Conservation (phyloP, 2,888 invertebrate genomes). For the Coronaproctus castanopsis region DNA sequence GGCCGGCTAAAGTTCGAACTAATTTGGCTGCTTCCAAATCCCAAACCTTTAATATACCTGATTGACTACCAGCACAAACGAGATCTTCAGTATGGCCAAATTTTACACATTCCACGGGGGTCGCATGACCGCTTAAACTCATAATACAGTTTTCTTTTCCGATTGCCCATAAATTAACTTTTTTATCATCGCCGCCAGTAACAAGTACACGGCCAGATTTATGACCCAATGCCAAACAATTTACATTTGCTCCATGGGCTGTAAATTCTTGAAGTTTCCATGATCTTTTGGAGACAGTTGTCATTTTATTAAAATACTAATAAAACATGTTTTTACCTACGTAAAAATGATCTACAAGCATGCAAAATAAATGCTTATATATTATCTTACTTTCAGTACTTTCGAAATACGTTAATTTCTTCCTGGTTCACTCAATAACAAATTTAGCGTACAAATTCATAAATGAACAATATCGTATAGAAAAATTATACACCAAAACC, state of each 20-base stretch:
- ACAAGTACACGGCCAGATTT: constrained; percentile 78
- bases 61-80: constrained; percentile 83
- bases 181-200: constrained; percentile 90
- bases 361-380: too few relatives aligned
- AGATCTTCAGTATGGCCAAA: constrained; percentile 88
- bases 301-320: constrained; percentile 5
- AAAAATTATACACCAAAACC: too few relatives aligned
- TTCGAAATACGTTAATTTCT: too few relatives aligned
- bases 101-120: constrained; percentile 81
- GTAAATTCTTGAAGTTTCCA: constrained; percentile 44
- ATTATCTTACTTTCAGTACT: too few relatives aligned
- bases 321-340: too few relatives aligned
- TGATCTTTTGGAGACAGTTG: constrained; percentile 7
- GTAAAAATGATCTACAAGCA: too few relatives aligned
- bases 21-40: constrained; percentile 85
- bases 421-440: too few relatives aligned
- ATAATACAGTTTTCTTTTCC: constrained; percentile 88
- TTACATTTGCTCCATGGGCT: constrained; percentile 67
- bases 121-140: constrained; percentile 85
- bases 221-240: constrained; percentile 71
- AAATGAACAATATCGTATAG: too few relatives aligned
- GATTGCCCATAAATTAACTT: constrained; percentile 92
- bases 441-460: too few relatives aligned
- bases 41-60: constrained; percentile 88
- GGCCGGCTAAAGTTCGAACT: constrained; percentile 72